Conservation (phyloP, 2,888 invertebrate species). For the Himalopsyche japonica region DNA sequence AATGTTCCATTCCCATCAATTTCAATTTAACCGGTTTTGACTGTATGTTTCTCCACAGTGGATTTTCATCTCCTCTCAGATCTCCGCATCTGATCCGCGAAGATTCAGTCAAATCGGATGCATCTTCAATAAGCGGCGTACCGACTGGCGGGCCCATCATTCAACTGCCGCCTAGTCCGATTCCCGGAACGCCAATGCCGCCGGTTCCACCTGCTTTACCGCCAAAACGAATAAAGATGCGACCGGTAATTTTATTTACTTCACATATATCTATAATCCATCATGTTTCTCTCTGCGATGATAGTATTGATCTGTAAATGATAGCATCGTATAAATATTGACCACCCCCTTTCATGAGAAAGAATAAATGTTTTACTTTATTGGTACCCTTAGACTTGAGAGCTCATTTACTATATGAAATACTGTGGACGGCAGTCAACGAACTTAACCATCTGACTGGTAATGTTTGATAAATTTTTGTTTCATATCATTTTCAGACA, state of each 20-base stretch:
- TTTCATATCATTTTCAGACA: constrained; percentile 11
- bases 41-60: constrained; percentile 23
- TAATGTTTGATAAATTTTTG: background rate
- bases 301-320: too few relatives aligned
- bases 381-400: too few relatives aligned
- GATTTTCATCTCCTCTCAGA: constrained; percentile 33
- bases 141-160: background rate
- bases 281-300: too few relatives aligned
- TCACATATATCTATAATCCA: background rate
- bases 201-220: constrained; percentile 57
- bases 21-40: too few relatives aligned
- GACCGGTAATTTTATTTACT: constrained; percentile 46
- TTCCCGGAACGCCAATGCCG: background rate
- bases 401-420: too few relatives aligned
- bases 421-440: too few relatives aligned
- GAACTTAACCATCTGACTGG: too few relatives aligned
- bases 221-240: constrained; percentile 59
- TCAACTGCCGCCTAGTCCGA: constrained; percentile 1
- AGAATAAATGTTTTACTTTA: too few relatives aligned
- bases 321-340: too few relatives aligned
- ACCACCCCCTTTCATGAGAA: too few relatives aligned
- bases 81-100: constrained; percentile 26
- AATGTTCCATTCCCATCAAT: too few relatives aligned
- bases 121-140: constrained; percentile 3
- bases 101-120: constrained; percentile 33